phyloP scores from a whole-genome alignment of 2,113 vertebrate genomes.

The Orthonyx spaldingii region DNA sequence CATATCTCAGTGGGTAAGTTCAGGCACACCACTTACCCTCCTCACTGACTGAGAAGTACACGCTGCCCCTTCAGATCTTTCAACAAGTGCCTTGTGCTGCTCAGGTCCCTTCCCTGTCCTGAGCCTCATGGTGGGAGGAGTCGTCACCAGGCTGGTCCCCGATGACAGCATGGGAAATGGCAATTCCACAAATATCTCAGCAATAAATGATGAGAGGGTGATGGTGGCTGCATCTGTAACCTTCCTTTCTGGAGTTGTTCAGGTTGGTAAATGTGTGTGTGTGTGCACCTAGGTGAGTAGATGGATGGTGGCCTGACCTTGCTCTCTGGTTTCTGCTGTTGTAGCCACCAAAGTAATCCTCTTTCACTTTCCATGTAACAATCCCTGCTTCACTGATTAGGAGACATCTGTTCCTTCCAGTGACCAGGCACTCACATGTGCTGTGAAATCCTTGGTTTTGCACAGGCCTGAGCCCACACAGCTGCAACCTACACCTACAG shows the following conservation, averaged over 20 bases:
- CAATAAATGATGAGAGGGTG: constrained; percentile 68
- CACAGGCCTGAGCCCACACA: neutral
- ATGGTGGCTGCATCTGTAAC: constrained; percentile 85
- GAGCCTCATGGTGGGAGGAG: constrained; percentile 88
- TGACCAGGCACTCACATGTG: neutral
- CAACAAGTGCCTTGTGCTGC: neutral
- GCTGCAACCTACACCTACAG: neutral
- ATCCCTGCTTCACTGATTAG: neutral
- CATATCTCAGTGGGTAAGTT: constrained; percentile 93
- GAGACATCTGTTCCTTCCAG: neutral
- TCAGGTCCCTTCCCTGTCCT: constrained; percentile 89
- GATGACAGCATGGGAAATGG: neutral
- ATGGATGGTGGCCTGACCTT: neutral
- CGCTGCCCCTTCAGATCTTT: neutral
- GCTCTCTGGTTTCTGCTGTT: neutral
- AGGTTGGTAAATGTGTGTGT: constrained; percentile 71
- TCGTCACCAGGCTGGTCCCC: constrained; percentile 71
- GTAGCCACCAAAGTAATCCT: neutral
- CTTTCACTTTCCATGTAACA: neutral
- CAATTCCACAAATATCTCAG: constrained; percentile 34
- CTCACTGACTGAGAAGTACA: neutral
- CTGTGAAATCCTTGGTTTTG: neutral
- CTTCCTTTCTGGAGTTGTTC: constrained; percentile 86
- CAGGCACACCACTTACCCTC: neutral
- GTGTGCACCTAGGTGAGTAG: neutral